Percentiles rank a stretch among this genome's conserved stretches.
phyloP scores from a whole-genome alignment of 2,113 vertebrate genomes.

The Atherinomorus stipes region DNA sequence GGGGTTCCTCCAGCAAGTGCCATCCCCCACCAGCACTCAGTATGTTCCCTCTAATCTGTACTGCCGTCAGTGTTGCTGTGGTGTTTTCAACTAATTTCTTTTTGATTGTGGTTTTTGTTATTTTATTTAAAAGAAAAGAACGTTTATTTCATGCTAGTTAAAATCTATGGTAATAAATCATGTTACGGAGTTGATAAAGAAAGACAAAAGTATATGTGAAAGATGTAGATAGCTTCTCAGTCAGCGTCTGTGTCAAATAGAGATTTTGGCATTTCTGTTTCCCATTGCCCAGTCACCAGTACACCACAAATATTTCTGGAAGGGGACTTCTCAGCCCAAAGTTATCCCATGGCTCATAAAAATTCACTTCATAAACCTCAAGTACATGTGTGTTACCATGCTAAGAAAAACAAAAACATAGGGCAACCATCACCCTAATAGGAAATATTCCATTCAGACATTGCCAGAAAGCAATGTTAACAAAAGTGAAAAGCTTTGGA shows the following conservation, averaged over 20 bases:
- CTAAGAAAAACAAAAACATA: slow-evolving; percentile 61
- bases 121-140: neutral
- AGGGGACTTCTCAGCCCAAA: slow-evolving; percentile 47
- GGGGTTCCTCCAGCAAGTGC: slow-evolving; percentile 83
- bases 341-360: slow-evolving; percentile 52
- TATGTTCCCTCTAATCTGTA: slow-evolving; percentile 76
- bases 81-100: slow-evolving; percentile 19
- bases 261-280: slow-evolving; percentile 34
- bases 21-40: slow-evolving; percentile 88
- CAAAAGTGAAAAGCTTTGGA: slow-evolving; percentile 24
- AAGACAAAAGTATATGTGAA: slow-evolving; percentile 1
- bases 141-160: no score
- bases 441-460: slow-evolving; percentile 48
- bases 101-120: slow-evolving; percentile 8
- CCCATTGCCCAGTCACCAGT: slow-evolving; percentile 49
- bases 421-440: slow-evolving; percentile 34
- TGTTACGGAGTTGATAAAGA: neutral
- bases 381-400: slow-evolving; percentile 56
- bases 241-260: slow-evolving; percentile 26
- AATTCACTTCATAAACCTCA: slow-evolving; percentile 58
- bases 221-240: slow-evolving; percentile 41
- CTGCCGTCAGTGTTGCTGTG: slow-evolving; percentile 21
- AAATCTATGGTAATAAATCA: neutral
- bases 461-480: slow-evolving; percentile 31
- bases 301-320: slow-evolving; percentile 70